These are phyloP conservation scores for Caenorhabditis remanei DNA, from an alignment of 1,140 invertebrate species.

Conservation along the genomic window DNA sequence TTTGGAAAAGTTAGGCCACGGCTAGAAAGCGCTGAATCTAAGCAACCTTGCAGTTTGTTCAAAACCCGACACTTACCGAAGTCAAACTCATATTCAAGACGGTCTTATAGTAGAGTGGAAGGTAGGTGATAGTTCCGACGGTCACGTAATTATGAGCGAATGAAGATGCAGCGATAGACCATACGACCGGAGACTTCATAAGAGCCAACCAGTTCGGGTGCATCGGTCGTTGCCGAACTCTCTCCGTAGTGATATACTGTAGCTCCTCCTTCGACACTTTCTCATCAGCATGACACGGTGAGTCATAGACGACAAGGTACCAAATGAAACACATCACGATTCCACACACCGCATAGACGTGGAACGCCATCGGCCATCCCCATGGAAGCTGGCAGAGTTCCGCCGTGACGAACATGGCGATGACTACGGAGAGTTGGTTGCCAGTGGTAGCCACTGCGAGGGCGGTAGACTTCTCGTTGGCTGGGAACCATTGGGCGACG, in stretches of 20 bases:
- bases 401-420: conserved; percentile 77
- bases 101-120: conserved; percentile 76
- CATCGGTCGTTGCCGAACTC: background rate
- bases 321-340: conserved; percentile 71
- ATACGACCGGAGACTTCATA: conserved; percentile 72
- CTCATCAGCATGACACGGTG: conserved; percentile 66
- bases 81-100: conserved; percentile 74
- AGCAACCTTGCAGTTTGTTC: no score
- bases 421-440: conserved; percentile 74
- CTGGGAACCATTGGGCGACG: conserved; percentile 75
- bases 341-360: conserved; percentile 73
- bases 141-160: conserved; percentile 77
- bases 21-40: no score
- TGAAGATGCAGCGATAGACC: conserved; percentile 71
- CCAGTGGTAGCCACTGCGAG: conserved; percentile 74
- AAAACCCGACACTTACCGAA: no score
- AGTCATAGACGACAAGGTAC: conserved; percentile 70
- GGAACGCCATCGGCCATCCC: conserved; percentile 76
- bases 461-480: conserved; percentile 74
- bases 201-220: conserved; percentile 68
- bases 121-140: conserved; percentile 77
- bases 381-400: conserved; percentile 74
- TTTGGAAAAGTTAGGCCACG: no score
- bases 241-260: conserved; percentile 62
- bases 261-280: conserved; percentile 68